Percentiles rank a stretch among this genome's conserved stretches.
These are phyloP conservation scores for Rhyacophila evoluta DNA, from an alignment of 2,888 invertebrate genomes.

Conservation along the genomic window DNA sequence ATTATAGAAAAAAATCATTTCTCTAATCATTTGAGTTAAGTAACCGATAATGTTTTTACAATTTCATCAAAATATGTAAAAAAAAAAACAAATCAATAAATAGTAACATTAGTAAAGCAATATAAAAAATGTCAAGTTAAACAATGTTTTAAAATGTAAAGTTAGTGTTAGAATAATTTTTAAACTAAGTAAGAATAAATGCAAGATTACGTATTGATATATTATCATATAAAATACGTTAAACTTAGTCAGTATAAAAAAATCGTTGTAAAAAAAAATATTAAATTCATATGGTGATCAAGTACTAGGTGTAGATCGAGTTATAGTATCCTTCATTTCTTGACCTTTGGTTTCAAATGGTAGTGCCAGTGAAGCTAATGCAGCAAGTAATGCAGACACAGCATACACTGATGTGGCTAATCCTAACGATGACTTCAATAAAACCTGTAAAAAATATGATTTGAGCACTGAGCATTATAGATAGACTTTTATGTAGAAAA, in stretches of 20 bases:
- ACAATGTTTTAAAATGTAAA: background rate
- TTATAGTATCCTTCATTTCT: conserved; percentile 73
- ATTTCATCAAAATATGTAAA: too few species aligned
- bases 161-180: background rate
- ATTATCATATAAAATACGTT: background rate
- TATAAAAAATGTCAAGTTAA: background rate
- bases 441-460: conserved; percentile 71
- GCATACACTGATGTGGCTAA: conserved; percentile 84
- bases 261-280: too few species aligned
- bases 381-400: conserved; percentile 80
- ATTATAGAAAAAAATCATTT: too few species aligned
- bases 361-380: conserved; percentile 80
- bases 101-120: conserved; percentile 13
- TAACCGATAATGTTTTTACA: too few species aligned
- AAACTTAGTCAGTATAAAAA: background rate
- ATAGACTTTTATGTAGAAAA: background rate
- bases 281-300: conserved; percentile 19
- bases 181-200: background rate
- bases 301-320: conserved; percentile 50
- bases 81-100: background rate
- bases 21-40: too few species aligned
- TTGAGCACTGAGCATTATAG: background rate
- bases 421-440: conserved; percentile 79
- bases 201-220: too few species aligned
- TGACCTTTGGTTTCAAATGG: conserved; percentile 89